Percentiles rank a stretch among this genome's conserved stretches.
Evolutionary conservation across 2,888 invertebrate genomes (phyloP).

Genomic region (Lycia hirtaria): DNA sequence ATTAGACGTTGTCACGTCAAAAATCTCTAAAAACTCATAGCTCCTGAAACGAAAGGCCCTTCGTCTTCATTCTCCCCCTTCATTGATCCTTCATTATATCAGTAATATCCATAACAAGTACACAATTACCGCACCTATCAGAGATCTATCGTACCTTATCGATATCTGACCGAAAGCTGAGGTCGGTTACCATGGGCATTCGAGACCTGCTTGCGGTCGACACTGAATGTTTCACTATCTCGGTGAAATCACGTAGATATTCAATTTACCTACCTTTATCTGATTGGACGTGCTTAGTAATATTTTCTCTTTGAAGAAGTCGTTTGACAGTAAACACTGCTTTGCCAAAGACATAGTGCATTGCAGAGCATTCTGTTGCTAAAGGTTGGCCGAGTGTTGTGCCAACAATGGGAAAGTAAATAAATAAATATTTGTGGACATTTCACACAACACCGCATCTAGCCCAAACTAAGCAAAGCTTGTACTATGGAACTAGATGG

Average conservation of each 20-base stretch:
- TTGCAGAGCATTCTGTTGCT: slow-evolving; percentile 1
- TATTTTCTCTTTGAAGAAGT: not conserved
- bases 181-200: slow-evolving; percentile 4
- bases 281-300: not conserved
- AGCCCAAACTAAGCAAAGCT: too few species aligned
- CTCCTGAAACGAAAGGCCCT: not conserved
- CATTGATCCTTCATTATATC: too few species aligned
- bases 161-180: slow-evolving; percentile 2
- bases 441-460: too few species aligned
- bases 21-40: too few species aligned
- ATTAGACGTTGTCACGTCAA: too few species aligned
- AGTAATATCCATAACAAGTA: slow-evolving; percentile 11
- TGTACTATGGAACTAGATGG: too few species aligned
- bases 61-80: too few species aligned
- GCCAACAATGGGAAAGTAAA: too few species aligned
- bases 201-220: not conserved
- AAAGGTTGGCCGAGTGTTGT: not conserved
- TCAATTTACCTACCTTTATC: not conserved
- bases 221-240: not conserved
- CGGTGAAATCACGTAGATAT: not conserved
- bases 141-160: slow-evolving; percentile 6
- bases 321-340: too few species aligned
- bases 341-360: too few species aligned
- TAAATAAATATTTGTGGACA: too few species aligned
- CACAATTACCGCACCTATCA: slow-evolving; percentile 10